A percentile compares a stretch with the other conserved stretches of the same genome.
These are phyloP conservation scores for Nasonia oneida DNA, from an alignment of 2,888 invertebrate genomes.

Conservation along the genomic window DNA sequence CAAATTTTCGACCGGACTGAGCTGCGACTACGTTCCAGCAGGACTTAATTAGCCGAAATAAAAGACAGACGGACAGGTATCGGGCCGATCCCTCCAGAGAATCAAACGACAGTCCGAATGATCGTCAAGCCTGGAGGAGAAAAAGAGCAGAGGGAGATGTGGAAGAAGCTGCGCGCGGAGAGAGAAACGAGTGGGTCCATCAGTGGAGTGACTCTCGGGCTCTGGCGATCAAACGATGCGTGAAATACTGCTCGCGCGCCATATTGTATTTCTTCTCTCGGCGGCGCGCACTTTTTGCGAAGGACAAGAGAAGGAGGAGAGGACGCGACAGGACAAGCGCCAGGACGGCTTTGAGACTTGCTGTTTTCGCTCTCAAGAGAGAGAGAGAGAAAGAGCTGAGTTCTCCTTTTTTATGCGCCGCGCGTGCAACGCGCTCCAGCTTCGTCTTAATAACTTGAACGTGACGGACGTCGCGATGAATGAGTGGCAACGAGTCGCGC, in stretches of 20 bases:
- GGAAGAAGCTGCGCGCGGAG: neutral
- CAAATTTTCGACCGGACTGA: neutral
- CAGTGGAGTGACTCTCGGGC: conserved; percentile 34
- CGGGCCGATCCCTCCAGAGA: conserved; percentile 47
- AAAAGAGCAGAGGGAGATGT: neutral
- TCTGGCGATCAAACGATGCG: conserved; percentile 53
- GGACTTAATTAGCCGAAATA: conserved; percentile 58
- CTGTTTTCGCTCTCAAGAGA: neutral
- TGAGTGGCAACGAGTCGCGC: neutral
- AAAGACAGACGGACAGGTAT: conserved; percentile 35
- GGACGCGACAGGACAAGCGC: conserved; percentile 8
- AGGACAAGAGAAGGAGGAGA: neutral
- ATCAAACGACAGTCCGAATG: conserved; percentile 57
- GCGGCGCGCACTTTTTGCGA: conserved; percentile 54
- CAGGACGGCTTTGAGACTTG: neutral
- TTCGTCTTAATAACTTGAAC: conserved; percentile 10
- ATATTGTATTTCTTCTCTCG: conserved; percentile 61
- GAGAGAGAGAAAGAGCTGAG: neutral
- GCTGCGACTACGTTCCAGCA: neutral
- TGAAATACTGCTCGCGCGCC: conserved; percentile 57
- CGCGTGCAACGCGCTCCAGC: neutral
- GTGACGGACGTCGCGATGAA: neutral
- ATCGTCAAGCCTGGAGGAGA: conserved; percentile 41
- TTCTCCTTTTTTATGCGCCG: neutral
- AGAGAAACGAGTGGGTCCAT: conserved; percentile 7